Conservation (phyloP, 2,113 vertebrate species). For the Garra rufa region DNA sequence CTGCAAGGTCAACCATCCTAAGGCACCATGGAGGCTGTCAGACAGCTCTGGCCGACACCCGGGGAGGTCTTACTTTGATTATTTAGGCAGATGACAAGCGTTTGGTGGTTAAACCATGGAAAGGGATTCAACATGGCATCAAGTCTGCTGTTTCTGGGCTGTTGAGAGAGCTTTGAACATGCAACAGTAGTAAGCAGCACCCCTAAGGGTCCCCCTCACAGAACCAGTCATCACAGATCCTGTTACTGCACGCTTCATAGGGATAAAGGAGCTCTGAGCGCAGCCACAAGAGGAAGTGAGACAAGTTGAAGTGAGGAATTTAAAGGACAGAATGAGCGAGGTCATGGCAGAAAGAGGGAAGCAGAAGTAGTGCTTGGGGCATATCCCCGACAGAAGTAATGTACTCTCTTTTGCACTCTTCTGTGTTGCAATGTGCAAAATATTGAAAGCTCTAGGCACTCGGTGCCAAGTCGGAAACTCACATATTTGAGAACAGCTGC, state of each 20-base stretch:
- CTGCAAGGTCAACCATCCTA: constrained; percentile 42
- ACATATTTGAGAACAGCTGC: constrained; percentile 8
- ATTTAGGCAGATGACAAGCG: constrained; percentile 33
- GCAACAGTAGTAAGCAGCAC: constrained; percentile 7
- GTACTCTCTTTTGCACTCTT: constrained; percentile 10
- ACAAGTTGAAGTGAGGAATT: constrained; percentile 21
- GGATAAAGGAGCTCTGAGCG: background rate
- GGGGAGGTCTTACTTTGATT: constrained; percentile 35
- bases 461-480: constrained; percentile 17
- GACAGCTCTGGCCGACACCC: constrained; percentile 1
- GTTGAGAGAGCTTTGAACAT: constrained; percentile 19
- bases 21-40: constrained; percentile 34
- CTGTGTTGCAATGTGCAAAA: constrained; percentile 1
- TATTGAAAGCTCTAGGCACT: constrained; percentile 15
- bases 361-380: constrained; percentile 32
- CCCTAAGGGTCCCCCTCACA: background rate
- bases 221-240: constrained; percentile 6
- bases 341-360: constrained; percentile 7
- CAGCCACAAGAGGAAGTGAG: background rate
- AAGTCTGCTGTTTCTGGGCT: constrained; percentile 7
- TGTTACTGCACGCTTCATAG: constrained; percentile 13
- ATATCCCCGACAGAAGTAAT: constrained; percentile 6
- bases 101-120: constrained; percentile 19
- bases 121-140: constrained; percentile 26
- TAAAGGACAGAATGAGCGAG: constrained; percentile 42